phyloP scores from a whole-genome alignment of 2,797 vertebrate species.

The Arremon brunneinucha region DNA sequence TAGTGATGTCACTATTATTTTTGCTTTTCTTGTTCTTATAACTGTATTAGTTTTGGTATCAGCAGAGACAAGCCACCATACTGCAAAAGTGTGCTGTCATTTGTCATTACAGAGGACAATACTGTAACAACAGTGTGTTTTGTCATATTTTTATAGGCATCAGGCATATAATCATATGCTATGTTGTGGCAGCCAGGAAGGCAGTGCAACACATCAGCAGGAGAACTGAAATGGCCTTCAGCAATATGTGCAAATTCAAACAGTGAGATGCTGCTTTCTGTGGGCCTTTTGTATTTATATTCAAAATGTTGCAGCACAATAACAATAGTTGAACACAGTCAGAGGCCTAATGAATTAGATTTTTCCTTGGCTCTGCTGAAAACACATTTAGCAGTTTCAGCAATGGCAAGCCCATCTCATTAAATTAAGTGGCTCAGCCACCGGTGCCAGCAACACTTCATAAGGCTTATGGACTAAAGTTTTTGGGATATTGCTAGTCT shows the following conservation, averaged over 20 bases:
- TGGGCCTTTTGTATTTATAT: constrained; percentile 59
- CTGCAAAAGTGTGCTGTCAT: background rate
- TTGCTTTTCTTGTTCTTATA: background rate
- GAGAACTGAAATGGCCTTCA: background rate
- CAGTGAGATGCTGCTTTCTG: constrained; percentile 47
- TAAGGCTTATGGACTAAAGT: constrained; percentile 51
- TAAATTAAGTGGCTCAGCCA: constrained; percentile 75
- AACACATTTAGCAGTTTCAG: constrained; percentile 76
- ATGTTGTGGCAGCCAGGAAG: background rate
- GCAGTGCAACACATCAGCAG: background rate
- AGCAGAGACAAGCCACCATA: background rate
- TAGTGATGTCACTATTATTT: background rate
- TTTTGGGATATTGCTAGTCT: constrained; percentile 68
- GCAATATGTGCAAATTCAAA: constrained; percentile 16
- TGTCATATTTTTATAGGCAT: background rate
- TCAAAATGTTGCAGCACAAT: constrained; percentile 43
- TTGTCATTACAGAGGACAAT: background rate
- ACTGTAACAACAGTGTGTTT: background rate
- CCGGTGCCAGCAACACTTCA: constrained; percentile 67
- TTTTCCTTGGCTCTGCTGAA: constrained; percentile 64
- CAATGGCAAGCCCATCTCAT: constrained; percentile 72
- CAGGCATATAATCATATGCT: background rate
- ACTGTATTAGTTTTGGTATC: background rate
- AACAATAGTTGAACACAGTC: constrained; percentile 38
- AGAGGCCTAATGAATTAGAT: constrained; percentile 74